Percentiles rank a stretch among this genome's conserved stretches.
Evolutionary conservation across 2,113 vertebrate genomes (phyloP).

Genomic region (Entosphenus tridentatus): DNA sequence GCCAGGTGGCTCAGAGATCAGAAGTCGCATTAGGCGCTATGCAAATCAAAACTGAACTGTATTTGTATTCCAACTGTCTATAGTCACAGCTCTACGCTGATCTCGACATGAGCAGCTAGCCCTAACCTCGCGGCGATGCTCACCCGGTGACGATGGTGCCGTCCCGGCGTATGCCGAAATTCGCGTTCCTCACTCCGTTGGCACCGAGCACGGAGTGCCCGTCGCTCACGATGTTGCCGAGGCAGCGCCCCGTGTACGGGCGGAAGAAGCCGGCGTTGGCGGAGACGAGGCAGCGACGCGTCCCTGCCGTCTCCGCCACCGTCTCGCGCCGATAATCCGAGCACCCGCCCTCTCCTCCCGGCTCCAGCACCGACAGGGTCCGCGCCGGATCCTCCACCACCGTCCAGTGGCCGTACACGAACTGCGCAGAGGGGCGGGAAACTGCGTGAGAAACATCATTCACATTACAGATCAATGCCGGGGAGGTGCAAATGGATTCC

Average conservation of each 20-base stretch:
- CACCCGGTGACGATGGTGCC: slow-evolving; percentile 76
- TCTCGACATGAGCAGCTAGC: too few relatives aligned
- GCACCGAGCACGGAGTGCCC: slow-evolving; percentile 31
- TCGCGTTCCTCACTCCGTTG: slow-evolving; percentile 54
- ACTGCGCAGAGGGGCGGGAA: background rate
- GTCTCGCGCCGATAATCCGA: slow-evolving; percentile 13
- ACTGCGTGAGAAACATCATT: background rate
- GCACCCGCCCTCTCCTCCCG: slow-evolving; percentile 39
- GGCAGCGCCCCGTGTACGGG: slow-evolving; percentile 19
- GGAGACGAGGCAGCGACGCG: slow-evolving; percentile 34
- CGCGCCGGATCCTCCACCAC: slow-evolving; percentile 34
- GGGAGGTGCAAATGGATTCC: too few relatives aligned
- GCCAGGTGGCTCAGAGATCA: too few relatives aligned
- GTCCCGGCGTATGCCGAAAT: slow-evolving; percentile 69
- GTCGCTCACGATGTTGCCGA: slow-evolving; percentile 61
- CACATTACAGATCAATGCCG: too few relatives aligned
- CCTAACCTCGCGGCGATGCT: slow-evolving; percentile 14
- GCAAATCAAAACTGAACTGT: too few relatives aligned
- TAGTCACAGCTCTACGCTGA: too few relatives aligned
- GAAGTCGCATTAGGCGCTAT: too few relatives aligned
- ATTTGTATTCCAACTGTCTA: too few relatives aligned
- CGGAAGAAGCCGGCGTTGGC: slow-evolving; percentile 71
- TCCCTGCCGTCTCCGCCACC: slow-evolving; percentile 31
- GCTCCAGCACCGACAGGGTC: slow-evolving; percentile 57
- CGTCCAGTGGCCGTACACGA: slow-evolving; percentile 47